These are phyloP conservation scores for Dasysyrphus tricinctus DNA, from an alignment of 2,888 invertebrate species.

Conservation along the genomic window DNA sequence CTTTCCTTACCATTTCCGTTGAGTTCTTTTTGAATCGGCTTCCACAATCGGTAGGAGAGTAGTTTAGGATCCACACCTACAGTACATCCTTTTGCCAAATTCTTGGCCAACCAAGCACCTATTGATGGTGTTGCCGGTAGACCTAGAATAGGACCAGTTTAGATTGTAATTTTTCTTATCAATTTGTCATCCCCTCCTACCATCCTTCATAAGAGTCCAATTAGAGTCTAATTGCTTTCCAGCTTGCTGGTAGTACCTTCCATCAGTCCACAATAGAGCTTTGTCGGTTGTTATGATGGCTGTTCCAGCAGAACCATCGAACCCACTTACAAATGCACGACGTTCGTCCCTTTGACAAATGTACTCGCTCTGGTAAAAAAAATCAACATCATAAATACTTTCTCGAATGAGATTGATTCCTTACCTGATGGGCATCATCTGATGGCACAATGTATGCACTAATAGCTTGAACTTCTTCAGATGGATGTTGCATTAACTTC, in stretches of 20 bases:
- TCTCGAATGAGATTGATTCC: not conserved
- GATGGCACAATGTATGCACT: constrained; percentile 90
- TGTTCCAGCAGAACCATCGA: constrained; percentile 92
- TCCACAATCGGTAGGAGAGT: constrained; percentile 86
- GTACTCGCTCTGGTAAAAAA: constrained; percentile 88
- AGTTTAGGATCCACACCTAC: constrained; percentile 90
- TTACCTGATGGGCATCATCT: constrained; percentile 88
- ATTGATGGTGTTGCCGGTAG: constrained; percentile 84
- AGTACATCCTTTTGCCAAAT: constrained; percentile 86
- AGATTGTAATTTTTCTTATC: not conserved
- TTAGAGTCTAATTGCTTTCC: constrained; percentile 89
- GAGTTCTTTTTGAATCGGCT: constrained; percentile 85
- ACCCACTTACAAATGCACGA: constrained; percentile 93
- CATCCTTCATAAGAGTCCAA: constrained; percentile 97
- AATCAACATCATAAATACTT: constrained; percentile 15
- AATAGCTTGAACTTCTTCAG: constrained; percentile 81
- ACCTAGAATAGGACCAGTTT: constrained; percentile 75
- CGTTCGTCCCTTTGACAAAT: constrained; percentile 93
- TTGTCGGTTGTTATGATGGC: constrained; percentile 91
- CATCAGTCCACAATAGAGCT: constrained; percentile 98
- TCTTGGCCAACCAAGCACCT: constrained; percentile 87
- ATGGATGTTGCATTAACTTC: constrained; percentile 79
- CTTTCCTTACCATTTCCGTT: constrained; percentile 80
- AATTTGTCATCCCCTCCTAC: constrained; percentile 78
- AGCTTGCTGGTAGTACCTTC: constrained; percentile 97